These are phyloP conservation scores for Acropternis orthonyx DNA, from an alignment of 2,797 vertebrate genomes.

Conservation along the genomic window DNA sequence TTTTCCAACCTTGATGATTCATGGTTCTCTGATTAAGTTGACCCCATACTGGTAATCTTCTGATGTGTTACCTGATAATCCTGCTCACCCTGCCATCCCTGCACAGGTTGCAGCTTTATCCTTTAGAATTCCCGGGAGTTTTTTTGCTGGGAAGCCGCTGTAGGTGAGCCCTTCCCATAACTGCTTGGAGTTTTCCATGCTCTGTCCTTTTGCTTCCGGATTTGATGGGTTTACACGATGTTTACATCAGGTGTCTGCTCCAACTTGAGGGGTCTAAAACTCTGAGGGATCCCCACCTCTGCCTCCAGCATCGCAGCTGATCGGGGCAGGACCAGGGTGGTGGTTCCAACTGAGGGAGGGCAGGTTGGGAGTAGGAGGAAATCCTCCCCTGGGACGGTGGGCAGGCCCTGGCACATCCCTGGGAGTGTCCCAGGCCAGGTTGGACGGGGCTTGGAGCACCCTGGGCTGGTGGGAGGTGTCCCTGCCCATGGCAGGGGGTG, in stretches of 20 bases:
- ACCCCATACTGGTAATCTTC: background rate
- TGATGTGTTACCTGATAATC: background rate
- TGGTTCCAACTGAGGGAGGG: background rate
- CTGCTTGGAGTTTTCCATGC: background rate
- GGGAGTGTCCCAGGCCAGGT: fast-evolving
- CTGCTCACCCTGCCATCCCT: background rate
- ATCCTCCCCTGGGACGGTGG: too few relatives aligned
- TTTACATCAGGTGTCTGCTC: too few relatives aligned
- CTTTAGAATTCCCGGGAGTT: background rate
- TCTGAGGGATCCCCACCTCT: too few relatives aligned
- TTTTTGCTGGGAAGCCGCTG: background rate
- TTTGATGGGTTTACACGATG: background rate
- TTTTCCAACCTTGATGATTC: background rate
- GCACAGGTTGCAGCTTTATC: background rate
- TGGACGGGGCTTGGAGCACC: background rate
- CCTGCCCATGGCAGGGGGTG: background rate
- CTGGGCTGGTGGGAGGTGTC: background rate
- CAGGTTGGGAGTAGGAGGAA: too few relatives aligned
- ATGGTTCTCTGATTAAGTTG: background rate
- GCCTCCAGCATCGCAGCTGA: background rate
- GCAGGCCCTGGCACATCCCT: background rate
- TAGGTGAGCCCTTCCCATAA: background rate
- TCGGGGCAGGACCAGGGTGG: background rate
- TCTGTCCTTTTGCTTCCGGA: background rate
- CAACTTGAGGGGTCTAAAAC: too few relatives aligned